A percentile compares a stretch with the other conserved stretches of the same genome.
phyloP scores from a whole-genome alignment of 1,140 invertebrate species.

The Prorops nasuta region DNA sequence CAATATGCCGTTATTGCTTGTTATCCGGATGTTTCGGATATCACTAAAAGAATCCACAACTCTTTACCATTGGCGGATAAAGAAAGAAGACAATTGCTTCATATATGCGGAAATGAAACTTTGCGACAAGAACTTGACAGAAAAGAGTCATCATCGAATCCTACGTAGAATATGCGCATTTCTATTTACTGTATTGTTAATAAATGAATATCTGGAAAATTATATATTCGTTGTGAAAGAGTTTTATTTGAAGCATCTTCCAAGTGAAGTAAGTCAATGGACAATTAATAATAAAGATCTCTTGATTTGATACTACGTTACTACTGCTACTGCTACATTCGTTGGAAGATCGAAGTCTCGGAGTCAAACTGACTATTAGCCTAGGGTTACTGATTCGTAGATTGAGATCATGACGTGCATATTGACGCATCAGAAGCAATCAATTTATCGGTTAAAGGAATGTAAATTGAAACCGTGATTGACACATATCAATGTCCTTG shows the following conservation, averaged over 20 bases:
- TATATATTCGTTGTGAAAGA: too few species aligned
- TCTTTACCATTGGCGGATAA: conserved; percentile 13
- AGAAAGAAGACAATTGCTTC: conserved; percentile 20
- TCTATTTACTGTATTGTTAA: background rate
- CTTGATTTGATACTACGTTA: conserved; percentile 26
- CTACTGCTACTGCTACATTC: too few species aligned
- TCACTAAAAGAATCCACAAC: conserved; percentile 20
- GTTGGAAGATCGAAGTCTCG: too few species aligned
- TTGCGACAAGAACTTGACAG: conserved; percentile 5
- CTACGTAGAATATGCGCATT: background rate
- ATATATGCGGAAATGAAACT: conserved; percentile 20
- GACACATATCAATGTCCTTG: conserved; percentile 54
- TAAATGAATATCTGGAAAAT: conserved; percentile 6
- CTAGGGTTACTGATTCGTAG: too few species aligned
- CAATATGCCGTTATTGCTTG: conserved; percentile 14
- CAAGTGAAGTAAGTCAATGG: too few species aligned
- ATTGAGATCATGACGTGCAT: too few species aligned
- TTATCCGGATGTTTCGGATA: conserved; percentile 4
- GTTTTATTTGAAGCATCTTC: too few species aligned
- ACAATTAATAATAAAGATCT: conserved; percentile 17
- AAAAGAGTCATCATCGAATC: conserved; percentile 4
- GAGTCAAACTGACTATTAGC: too few species aligned
- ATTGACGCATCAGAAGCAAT: too few species aligned
- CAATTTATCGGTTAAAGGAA: conserved; percentile 32
- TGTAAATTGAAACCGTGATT: conserved; percentile 42